Evolutionary conservation across 2,113 vertebrate species (phyloP), one percentile per base, ranked within the genome.

Genomic region (Sebastes schlegelii): DNA sequence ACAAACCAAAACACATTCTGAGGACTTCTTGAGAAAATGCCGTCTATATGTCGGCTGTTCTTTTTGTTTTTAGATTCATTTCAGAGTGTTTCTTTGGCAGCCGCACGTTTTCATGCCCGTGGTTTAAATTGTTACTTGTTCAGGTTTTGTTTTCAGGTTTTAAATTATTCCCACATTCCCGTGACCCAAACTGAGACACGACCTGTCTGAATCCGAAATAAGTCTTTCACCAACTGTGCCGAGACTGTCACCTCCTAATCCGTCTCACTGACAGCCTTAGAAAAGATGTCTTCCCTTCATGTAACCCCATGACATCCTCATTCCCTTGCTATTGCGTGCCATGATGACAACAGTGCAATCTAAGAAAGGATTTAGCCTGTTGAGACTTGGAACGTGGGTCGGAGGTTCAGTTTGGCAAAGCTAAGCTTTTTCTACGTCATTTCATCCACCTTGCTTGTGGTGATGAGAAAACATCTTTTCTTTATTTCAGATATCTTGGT

Each of bases 271-370:
- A 61, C 54, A 66, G 46, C 48, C 46, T 79, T 45, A 57, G 26
- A 89, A 69, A 73, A 80, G 17, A 80, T 58, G 45, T 74, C 55
- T 58, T 72, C 23, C 26, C 45, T 8, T 87, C 63, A 77, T 65
- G 80, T 63, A 68, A 79, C 83, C 63, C 82, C 16, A 58, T 85
- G 76, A 74, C 62, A 79, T 85, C 69, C 46, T 71, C 61, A 79
- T 68, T 83, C 69, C 62, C 45, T 63, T 45, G 54, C 62, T 77
- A 21, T 85, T 13, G 82, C 2, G 3, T 78, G 66, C 54, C 42
- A 45, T 48, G 42, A 58, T 67, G 78, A 77, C 81, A 65, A 73
- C 63, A 64, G 17, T 70, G 57, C 43, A 82, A 69, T 79, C 74
- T 70, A 45, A 23, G 23, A 67, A 60, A 42, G 63, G 68, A 80